Conservation (phyloP, 2,888 invertebrate genomes). For the Metopia argyrocephala region DNA sequence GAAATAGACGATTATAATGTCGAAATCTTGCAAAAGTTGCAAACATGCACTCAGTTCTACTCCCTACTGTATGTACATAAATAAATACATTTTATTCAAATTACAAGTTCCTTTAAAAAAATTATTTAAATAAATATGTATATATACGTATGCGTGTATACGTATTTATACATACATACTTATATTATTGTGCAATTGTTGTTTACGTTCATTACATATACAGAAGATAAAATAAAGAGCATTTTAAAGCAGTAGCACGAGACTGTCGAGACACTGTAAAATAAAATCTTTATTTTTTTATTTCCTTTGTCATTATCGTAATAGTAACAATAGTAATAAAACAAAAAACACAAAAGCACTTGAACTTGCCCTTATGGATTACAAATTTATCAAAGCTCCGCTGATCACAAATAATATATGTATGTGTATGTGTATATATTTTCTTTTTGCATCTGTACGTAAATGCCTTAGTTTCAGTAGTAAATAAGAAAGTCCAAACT, state of each 20-base stretch:
- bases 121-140: no score
- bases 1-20: no score
- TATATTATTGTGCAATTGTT: no score
- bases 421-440: no score
- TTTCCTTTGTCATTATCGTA: background rate
- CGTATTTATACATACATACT: no score
- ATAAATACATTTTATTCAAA: no score
- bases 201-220: no score
- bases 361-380: slow-evolving; percentile 58
- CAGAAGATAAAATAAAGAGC: background rate
- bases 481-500: slow-evolving; percentile 56
- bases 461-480: background rate
- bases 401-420: slow-evolving; percentile 54
- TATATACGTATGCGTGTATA: no score
- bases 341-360: background rate
- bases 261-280: background rate
- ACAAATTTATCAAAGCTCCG: slow-evolving; percentile 54
- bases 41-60: no score
- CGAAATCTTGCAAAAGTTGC: no score
- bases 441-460: background rate
- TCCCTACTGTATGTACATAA: no score
- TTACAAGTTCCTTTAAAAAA: no score
- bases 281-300: background rate
- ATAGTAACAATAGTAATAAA: background rate
- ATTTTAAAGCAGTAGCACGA: slow-evolving; percentile 45